phyloP scores from a whole-genome alignment of 2,797 vertebrate genomes.

The Tragelaphus eurycerus region DNA sequence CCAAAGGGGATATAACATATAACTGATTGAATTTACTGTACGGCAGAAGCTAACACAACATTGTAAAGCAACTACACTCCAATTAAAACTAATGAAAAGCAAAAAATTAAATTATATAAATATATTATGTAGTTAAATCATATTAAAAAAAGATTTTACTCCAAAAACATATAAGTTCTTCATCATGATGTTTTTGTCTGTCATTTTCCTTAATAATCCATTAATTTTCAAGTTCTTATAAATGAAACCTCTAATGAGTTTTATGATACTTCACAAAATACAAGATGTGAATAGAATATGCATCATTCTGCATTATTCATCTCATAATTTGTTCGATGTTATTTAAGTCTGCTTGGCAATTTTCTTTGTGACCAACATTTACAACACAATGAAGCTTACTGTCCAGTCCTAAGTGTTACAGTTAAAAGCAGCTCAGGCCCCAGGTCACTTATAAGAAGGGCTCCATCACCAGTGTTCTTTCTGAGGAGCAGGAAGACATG shows the following conservation, averaged over 20 bases:
- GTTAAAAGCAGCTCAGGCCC: not conserved
- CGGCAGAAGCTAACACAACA: not conserved
- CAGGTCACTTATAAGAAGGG: not conserved
- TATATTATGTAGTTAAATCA: not conserved
- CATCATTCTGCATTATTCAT: not conserved
- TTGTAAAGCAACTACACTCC: not conserved
- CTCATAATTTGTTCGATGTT: not conserved
- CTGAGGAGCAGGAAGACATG: not conserved
- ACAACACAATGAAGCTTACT: not conserved
- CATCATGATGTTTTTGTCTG: no score
- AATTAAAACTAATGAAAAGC: not conserved
- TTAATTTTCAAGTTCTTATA: no score
- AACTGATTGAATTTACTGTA: not conserved
- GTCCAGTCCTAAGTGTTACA: not conserved
- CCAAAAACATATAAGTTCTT: not conserved
- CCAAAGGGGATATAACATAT: not conserved
- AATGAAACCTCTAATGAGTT: no score
- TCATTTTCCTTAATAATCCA: no score
- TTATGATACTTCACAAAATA: accelerated
- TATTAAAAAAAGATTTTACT: not conserved
- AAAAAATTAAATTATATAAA: not conserved
- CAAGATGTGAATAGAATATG: not conserved
- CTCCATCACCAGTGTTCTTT: not conserved
- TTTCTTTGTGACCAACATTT: not conserved
- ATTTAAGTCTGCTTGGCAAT: not conserved